These are phyloP conservation scores for Tetanocera ferruginea DNA, from an alignment of 2,888 invertebrate genomes.

Conservation along the genomic window DNA sequence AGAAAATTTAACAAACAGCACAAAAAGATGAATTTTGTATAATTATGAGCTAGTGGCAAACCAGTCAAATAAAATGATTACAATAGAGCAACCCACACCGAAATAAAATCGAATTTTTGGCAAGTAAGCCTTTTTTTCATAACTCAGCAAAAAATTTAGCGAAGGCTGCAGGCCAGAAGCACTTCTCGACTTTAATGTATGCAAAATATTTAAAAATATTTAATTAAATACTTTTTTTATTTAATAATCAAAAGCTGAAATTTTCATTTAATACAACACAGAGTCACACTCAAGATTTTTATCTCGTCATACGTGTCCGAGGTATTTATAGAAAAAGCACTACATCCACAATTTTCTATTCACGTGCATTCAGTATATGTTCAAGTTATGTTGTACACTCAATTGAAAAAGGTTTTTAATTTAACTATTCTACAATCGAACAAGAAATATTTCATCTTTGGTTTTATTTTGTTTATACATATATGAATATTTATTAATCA, in stretches of 20 bases:
- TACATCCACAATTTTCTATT: not conserved
- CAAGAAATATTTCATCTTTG: not conserved
- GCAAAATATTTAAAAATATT: not conserved
- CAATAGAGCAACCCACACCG: too few species aligned
- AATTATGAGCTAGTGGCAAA: too few species aligned
- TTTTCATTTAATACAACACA: not conserved
- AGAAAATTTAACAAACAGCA: too few species aligned
- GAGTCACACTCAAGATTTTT: constrained; percentile 8
- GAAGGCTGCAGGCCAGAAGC: too few species aligned
- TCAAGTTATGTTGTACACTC: not conserved
- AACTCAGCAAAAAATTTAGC: too few species aligned
- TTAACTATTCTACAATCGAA: not conserved
- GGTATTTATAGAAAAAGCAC: constrained; percentile 16
- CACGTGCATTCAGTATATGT: constrained; percentile 8
- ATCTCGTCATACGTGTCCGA: not conserved
- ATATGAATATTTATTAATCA: not conserved
- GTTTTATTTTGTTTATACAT: not conserved
- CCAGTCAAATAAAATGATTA: too few species aligned
- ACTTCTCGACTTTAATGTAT: too few species aligned
- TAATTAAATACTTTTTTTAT: not conserved
- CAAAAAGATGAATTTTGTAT: too few species aligned
- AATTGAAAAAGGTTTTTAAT: not conserved
- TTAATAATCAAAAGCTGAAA: too few species aligned
- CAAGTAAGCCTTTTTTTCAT: too few species aligned
- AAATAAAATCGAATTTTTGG: too few species aligned